Conservation (phyloP, 2,797 vertebrate species). For the Scleropages formosus region DNA sequence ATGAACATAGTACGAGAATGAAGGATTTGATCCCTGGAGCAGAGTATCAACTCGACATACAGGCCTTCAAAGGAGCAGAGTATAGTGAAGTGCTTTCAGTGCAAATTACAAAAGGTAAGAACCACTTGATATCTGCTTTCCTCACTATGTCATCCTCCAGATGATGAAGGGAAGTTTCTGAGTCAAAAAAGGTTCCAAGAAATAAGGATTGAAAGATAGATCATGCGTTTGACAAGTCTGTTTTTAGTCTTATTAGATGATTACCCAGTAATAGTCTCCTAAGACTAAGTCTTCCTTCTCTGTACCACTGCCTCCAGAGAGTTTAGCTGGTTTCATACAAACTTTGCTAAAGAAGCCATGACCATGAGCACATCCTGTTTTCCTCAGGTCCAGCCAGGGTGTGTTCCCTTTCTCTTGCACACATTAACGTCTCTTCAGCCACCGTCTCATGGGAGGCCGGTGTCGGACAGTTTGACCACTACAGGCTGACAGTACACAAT, state of each 20-base stretch:
- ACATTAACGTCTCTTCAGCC: constrained; percentile 29
- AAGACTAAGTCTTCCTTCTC: too few relatives aligned
- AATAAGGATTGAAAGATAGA: too few relatives aligned
- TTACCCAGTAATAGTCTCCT: too few relatives aligned
- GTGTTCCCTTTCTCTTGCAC: constrained; percentile 24
- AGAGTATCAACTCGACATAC: constrained; percentile 76
- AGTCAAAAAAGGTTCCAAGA: background rate
- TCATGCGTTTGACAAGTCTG: too few relatives aligned
- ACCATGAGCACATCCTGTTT: background rate
- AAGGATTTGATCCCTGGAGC: constrained; percentile 73
- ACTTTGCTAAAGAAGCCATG: background rate
- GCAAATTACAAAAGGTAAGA: constrained; percentile 27
- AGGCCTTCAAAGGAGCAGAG: constrained; percentile 71
- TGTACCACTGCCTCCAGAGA: background rate
- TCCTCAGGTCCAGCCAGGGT: constrained; percentile 17
- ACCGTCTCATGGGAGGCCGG: constrained; percentile 25
- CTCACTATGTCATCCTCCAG: background rate
- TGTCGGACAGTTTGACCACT: constrained; percentile 14
- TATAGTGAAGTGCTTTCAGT: constrained; percentile 61
- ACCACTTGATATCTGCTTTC: background rate
- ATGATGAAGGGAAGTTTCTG: background rate
- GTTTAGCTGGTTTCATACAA: too few relatives aligned
- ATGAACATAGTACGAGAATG: constrained; percentile 62
- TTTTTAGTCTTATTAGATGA: too few relatives aligned
- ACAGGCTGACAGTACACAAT: constrained; percentile 10